Evolutionary conservation across 2,888 invertebrate genomes (phyloP), one percentile per base, ranked within the genome.

Genomic region (Nineta flava): DNA sequence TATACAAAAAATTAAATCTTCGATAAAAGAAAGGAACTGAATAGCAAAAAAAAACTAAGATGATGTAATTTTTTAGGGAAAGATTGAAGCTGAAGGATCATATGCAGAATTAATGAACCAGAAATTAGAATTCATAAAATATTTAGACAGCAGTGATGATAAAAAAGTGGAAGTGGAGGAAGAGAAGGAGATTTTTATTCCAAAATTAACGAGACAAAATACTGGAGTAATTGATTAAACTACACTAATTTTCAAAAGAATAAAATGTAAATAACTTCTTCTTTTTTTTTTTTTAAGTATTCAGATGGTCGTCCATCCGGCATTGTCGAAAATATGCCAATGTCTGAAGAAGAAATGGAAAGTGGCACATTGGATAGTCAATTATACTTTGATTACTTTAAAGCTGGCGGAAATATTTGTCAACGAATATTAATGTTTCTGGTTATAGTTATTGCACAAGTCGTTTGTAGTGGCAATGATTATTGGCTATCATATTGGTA

Each of bases 401-500:
- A 59, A 2, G 65, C 70, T 3, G 75, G 80, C 10, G 69, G 76
- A 2, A 81, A 79, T 13, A 67, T 72, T 54, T 68, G 65, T 41
- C 61, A 74, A 1, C 66, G 82, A 0, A 10, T 61, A 0, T 46
- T 72, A 1, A 69, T 81, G 1, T 34, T 75, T 0, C 5, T 71
- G 0, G 61, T 77, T 0, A 71, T 81, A 38, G n/a, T 79, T 0
- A 47, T 79, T 3, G 73, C 81, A 0, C 83, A 86, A 60, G 62
- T 69, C 1, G 65, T 76, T 16, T 77, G 80, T 0, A 82, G 81
- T 15, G 75, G 76, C 1, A 73, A 77, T 0, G 87, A 87, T 58
- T 85, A 74, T 57, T 87, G 84, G 73, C 70, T 87, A 0, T 81
- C 83, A 55, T 77, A 74, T 58, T 87, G 85, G 84, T 79, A 62